Conservation (phyloP, 2,888 invertebrate genomes). For the Baccha elongata region DNA sequence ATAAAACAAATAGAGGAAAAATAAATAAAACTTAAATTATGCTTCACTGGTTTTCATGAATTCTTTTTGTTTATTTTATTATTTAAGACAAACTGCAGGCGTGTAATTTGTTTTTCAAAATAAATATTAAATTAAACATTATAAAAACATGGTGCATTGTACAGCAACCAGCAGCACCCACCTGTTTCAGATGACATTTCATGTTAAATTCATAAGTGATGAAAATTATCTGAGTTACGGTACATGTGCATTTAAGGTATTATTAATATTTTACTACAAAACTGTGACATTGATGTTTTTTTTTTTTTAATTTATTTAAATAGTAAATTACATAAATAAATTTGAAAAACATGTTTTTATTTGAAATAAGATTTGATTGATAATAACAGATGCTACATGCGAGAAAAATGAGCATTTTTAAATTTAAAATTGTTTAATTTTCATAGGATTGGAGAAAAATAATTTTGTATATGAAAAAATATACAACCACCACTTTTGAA, state of each 20-base stretch:
- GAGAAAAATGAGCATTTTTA: background rate
- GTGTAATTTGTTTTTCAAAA: background rate
- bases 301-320: background rate
- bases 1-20: background rate
- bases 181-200: background rate
- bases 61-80: background rate
- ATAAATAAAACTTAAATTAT: background rate
- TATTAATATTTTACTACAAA: background rate
- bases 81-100: background rate
- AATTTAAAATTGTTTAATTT: no score
- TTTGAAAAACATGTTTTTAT: background rate
- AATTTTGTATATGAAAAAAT: no score
- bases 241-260: background rate
- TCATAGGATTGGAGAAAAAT: no score
- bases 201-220: background rate
- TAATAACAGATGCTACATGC: background rate
- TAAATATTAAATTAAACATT: background rate
- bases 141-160: background rate
- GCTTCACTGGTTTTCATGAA: background rate
- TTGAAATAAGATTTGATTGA: background rate
- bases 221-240: background rate
- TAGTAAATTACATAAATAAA: background rate
- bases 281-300: background rate
- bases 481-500: no score
- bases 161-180: background rate